Evolutionary conservation across 2,797 vertebrate genomes (phyloP).

Genomic region (Sebastes diploproa): DNA sequence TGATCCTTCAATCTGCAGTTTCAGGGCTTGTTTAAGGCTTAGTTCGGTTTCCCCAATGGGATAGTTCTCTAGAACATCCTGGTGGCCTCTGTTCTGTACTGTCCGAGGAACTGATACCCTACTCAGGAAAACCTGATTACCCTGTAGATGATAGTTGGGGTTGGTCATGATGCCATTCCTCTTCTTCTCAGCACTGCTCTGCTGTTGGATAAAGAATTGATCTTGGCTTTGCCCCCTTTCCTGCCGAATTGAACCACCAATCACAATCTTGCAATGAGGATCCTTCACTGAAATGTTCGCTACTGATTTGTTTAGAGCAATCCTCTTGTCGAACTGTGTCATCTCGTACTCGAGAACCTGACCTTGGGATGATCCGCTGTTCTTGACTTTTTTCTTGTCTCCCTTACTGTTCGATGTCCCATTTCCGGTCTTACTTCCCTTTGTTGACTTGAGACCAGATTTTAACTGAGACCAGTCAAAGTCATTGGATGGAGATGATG

Average conservation of each 20-base stretch:
- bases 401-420: slow-evolving; percentile 84
- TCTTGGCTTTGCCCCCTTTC: slow-evolving; percentile 89
- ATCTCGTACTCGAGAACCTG: slow-evolving; percentile 97
- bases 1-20: slow-evolving; percentile 95
- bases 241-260: slow-evolving; percentile 83
- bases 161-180: slow-evolving; percentile 99
- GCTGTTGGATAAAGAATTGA: slow-evolving; percentile 92
- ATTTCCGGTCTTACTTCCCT: slow-evolving; percentile 87
- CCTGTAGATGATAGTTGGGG: slow-evolving; percentile 96
- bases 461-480: slow-evolving; percentile 97
- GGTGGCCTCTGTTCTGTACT: slow-evolving; percentile 88
- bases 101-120: slow-evolving; percentile 92
- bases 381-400: slow-evolving; percentile 90
- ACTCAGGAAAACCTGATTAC: slow-evolving; percentile 95
- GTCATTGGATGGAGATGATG: slow-evolving; percentile 91
- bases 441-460: slow-evolving; percentile 89
- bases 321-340: slow-evolving; percentile 95
- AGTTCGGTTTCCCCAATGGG: slow-evolving; percentile 93
- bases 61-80: slow-evolving; percentile 93
- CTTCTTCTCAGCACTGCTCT: slow-evolving; percentile 92
- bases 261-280: slow-evolving; percentile 88
- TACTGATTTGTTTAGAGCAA: slow-evolving; percentile 88
- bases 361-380: slow-evolving; percentile 83
- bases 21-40: slow-evolving; percentile 98
- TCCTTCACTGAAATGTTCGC: slow-evolving; percentile 84